These are phyloP conservation scores for Aplocera efformata DNA, from an alignment of 2,888 invertebrate species.

Conservation along the genomic window DNA sequence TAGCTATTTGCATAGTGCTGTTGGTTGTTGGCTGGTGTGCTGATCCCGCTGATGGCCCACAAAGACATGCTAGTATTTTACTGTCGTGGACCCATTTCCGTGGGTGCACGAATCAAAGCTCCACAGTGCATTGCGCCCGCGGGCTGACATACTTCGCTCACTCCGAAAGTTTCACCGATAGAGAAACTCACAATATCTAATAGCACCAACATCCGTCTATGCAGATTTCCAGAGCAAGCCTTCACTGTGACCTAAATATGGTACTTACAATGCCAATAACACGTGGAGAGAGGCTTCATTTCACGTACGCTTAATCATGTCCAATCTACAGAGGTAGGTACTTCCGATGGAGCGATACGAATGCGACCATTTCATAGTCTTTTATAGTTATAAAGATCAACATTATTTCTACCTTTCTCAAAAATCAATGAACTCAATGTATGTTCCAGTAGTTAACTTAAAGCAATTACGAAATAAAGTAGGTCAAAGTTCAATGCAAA, in stretches of 20 bases:
- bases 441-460: too few relatives aligned
- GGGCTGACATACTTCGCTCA: conserved; percentile 68
- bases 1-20: conserved; percentile 69
- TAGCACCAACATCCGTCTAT: conserved; percentile 76
- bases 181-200: conserved; percentile 77
- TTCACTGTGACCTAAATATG: conserved; percentile 70
- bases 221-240: conserved; percentile 77
- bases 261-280: conserved; percentile 54
- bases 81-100: conserved; percentile 73
- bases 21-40: conserved; percentile 33
- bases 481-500: conserved; percentile 22
- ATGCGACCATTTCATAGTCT: not conserved
- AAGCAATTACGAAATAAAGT: conserved; percentile 7
- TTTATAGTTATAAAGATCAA: too few relatives aligned
- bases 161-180: conserved; percentile 75
- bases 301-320: conserved; percentile 17
- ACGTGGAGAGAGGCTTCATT: conserved; percentile 51
- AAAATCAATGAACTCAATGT: too few relatives aligned
- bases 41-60: conserved; percentile 69
- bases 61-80: conserved; percentile 72
- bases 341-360: not conserved
- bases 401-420: too few relatives aligned
- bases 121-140: conserved; percentile 47
- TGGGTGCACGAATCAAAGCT: conserved; percentile 60
- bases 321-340: conserved; percentile 7